These are phyloP conservation scores for Bungarus multicinctus DNA, from an alignment of 2,113 vertebrate genomes.

Conservation along the genomic window DNA sequence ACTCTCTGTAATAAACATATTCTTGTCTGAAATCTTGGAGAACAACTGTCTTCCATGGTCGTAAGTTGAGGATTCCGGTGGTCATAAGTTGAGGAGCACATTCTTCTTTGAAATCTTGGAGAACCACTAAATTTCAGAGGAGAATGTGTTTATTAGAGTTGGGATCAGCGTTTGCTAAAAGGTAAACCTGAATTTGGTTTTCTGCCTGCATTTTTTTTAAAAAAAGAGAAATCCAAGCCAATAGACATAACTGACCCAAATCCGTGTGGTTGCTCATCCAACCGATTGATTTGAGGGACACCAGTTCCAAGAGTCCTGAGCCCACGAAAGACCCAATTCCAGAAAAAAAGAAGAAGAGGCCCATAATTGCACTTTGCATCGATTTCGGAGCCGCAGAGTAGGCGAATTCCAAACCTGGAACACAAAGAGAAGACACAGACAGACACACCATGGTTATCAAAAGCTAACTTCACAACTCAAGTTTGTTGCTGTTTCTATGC, in stretches of 20 bases:
- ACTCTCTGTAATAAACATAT: too few relatives aligned
- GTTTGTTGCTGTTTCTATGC: neutral
- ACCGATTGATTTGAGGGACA: slow-evolving; percentile 84
- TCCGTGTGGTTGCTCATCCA: slow-evolving; percentile 96
- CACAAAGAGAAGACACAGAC: slow-evolving; percentile 10
- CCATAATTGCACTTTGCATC: slow-evolving; percentile 99
- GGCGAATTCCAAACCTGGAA: slow-evolving; percentile 91
- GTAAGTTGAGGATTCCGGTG: too few relatives aligned
- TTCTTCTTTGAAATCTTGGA: too few relatives aligned
- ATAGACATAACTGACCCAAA: slow-evolving; percentile 78
- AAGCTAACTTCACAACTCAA: neutral
- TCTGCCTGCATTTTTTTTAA: rapidly evolving
- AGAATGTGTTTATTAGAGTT: too few relatives aligned
- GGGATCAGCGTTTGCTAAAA: neutral
- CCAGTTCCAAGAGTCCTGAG: slow-evolving; percentile 87
- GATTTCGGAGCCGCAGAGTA: slow-evolving; percentile 94
- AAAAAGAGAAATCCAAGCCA: neutral
- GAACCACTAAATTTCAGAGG: too few relatives aligned
- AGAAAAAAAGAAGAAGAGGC: slow-evolving; percentile 97
- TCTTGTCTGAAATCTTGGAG: too few relatives aligned
- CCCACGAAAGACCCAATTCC: slow-evolving; percentile 96
- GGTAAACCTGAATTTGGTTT: neutral
- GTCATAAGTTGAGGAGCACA: too few relatives aligned
- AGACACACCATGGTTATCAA: neutral
- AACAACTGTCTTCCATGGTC: too few relatives aligned